Base-by-base conservation (phyloP, 2,888 invertebrate genomes). In the Athripsodes cinereus region DNA sequence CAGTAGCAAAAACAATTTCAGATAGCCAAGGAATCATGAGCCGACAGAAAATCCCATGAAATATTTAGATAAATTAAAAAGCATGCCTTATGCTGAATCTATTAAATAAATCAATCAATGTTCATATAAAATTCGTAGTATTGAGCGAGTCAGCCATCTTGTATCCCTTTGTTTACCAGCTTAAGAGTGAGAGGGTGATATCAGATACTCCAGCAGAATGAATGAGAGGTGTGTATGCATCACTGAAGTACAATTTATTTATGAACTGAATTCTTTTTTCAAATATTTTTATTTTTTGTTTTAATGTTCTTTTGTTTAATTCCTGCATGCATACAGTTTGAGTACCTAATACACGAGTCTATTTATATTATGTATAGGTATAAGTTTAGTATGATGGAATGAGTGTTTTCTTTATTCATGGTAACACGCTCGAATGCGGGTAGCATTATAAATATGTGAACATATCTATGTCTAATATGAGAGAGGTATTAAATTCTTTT, bases 101-200 rank as follows among this genome's bases (percentile, higher is more conserved):
- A 40, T 13, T n/a, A 13, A 13, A 40, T 31, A 40, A 40, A 13
- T n/a, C 13, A 40, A 40, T n/a, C 16, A 3, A 40, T 40, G 40
- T 40, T 8, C 40, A 13, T 13, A 3, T 13, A 40, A 5, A 16
- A 5, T 6, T 8, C 11, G 31, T 5, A 8, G 40, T 40, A 40
- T 40, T 40, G 40, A 40, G 16, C 40, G n/a, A 16, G 40, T 40
- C 40, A 40, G 40, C 40, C 40, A 40, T 40, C 40, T 40, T 40
- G 40, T 40, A n/a, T 40, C 40, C 40, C 40, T 8, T 40, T 40
- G 40, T 40, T 40, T 40, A 40, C 40, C 40, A 40, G n/a, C 40
- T 13, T 40, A 2, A 26, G 40, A 40, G 13, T n/a, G 40, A 40
- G 40, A 40, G n/a, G 13, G 40, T 2, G 13, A 16, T 16, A 40